Evolutionary conservation across 2,113 vertebrate species (phyloP), one percentile per base, ranked within the genome.

Genomic region (Spilogale gracilis): DNA sequence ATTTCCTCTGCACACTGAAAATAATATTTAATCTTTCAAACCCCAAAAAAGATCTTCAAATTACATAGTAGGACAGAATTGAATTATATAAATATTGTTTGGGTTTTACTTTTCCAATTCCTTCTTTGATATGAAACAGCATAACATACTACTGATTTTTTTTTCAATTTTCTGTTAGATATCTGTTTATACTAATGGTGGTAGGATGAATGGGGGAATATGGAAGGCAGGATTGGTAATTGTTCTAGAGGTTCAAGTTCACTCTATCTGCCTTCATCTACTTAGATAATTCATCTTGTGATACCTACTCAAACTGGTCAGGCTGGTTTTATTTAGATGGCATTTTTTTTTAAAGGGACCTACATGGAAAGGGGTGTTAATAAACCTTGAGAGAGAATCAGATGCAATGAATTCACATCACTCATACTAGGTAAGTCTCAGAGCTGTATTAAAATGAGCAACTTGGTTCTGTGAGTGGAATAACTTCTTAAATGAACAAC

Each of bases 1-100:
- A 98, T 98, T 99, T 98, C 98, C 97, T 98, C 97, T 98, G 94
- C 12, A 52, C 67, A 96, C 96, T 93, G 96, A 98, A 97, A 96
- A 95, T 73, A 54, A 91, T 97, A 69, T 89, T 98, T 98, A 98
- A 97, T 82, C 67, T 98, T 98, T 97, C 97, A 98, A 98, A 91
- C 84, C 56, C 82, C 94, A 82, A 93, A 97, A 97, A 98, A 45
- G 83, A 82, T 93, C 85, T 87, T 95, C 79, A 97, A 97, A 98
- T 88, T 94, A 65, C 25, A 92, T 18, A 67, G 32, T 65, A 73
- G 27, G 58, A 38, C 79, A 91, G 76, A 97, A 79, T 84, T 80
- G 71, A 96, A 86, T 23, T 76, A 86, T 2, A 92, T 63, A 97
- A 98, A 95, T 94, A 38, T 87, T 94, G 6, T 56, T 97, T 97